Evolutionary conservation across 1,140 invertebrate species (phyloP).

Genomic region (Cyrtorhinus lividipennis): DNA sequence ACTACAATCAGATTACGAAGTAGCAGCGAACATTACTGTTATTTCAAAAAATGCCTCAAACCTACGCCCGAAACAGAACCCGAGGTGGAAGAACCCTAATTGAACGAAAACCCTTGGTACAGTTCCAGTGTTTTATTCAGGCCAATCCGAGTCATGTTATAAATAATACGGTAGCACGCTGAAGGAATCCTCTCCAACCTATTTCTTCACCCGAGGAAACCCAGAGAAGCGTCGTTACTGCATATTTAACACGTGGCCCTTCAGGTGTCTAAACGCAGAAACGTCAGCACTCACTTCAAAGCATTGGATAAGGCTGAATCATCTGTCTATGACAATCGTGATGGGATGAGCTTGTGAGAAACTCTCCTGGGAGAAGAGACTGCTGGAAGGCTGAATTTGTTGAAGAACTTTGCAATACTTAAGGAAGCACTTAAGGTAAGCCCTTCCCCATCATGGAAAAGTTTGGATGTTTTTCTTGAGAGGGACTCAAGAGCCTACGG

Average conservation of each 20-base stretch:
- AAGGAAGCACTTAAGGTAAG: neutral
- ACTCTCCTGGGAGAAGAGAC: neutral
- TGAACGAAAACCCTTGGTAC: no score
- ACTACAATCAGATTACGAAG: no score
- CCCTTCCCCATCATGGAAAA: neutral
- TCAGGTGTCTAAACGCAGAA: neutral
- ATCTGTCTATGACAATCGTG: neutral
- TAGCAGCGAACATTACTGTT: no score
- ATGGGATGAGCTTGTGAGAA: neutral
- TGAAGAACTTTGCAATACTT: neutral
- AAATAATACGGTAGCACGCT: no score
- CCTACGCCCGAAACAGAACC: no score
- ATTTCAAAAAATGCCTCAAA: no score
- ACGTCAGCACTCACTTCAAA: no score
- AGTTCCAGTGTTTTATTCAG: no score
- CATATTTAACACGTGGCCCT: neutral
- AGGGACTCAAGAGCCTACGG: neutral
- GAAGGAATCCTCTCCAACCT: no score
- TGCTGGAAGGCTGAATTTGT: neutral
- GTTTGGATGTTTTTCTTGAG: neutral
- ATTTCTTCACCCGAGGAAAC: neutral
- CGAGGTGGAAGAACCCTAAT: no score
- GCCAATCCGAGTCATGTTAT: no score
- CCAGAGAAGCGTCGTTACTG: neutral
- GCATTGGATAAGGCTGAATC: no score